phyloP scores from a whole-genome alignment of 1,140 invertebrate genomes.

The Drosophila suzukii region DNA sequence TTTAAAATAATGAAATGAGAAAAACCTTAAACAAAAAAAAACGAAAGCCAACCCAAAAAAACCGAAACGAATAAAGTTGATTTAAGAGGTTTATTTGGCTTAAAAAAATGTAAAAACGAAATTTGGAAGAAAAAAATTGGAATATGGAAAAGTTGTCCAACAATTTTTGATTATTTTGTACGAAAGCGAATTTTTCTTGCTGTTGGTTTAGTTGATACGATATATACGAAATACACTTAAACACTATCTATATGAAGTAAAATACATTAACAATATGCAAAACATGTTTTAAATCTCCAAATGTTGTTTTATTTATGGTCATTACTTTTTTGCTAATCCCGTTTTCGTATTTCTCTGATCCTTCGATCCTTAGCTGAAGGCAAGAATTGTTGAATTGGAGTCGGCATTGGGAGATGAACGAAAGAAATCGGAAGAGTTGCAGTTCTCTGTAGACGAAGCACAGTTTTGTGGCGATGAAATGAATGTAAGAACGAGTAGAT shows the following conservation, averaged over 20 bases:
- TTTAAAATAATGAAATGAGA: slow-evolving; percentile 50
- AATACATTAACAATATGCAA: slow-evolving; percentile 70
- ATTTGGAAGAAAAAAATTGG: slow-evolving; percentile 38
- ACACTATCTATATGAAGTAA: slow-evolving; percentile 38
- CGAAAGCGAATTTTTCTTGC: slow-evolving; percentile 83
- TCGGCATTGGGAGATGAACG: slow-evolving; percentile 93
- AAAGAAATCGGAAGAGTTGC: slow-evolving; percentile 95
- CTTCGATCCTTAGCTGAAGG: slow-evolving; percentile 61
- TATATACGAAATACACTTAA: slow-evolving; percentile 67
- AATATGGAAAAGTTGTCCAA: slow-evolving; percentile 63
- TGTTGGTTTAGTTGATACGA: slow-evolving; percentile 79
- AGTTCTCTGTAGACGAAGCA: slow-evolving; percentile 96
- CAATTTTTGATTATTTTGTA: slow-evolving; percentile 64
- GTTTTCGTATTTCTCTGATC: slow-evolving; percentile 26
- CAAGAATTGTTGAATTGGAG: slow-evolving; percentile 84
- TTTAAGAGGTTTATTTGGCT: slow-evolving; percentile 37
- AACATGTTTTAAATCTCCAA: slow-evolving; percentile 26
- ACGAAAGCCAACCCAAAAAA: slow-evolving; percentile 44
- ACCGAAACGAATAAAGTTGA: slow-evolving; percentile 48
- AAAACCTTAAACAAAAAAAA: slow-evolving; percentile 8
- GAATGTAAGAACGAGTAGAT: slow-evolving; percentile 87
- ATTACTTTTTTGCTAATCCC: slow-evolving; percentile 31
- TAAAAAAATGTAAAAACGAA: slow-evolving; percentile 28
- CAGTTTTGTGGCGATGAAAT: slow-evolving; percentile 91
- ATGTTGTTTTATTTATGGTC: slow-evolving; percentile 66